Conservation (phyloP, 2,888 invertebrate species). For the Myathropa florea region DNA sequence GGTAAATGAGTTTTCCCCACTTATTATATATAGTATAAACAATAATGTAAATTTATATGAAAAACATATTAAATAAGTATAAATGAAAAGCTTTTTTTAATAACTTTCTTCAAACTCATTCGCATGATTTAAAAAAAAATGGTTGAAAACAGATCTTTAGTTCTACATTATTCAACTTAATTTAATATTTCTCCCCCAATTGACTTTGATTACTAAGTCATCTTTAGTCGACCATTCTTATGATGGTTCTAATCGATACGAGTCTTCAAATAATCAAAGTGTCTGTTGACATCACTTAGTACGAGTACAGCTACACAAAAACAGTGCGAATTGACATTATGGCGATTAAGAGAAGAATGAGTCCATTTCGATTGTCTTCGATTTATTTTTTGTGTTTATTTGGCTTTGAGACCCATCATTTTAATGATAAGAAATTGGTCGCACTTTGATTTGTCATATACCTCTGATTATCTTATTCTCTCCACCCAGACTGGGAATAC, state of each 20-base stretch:
- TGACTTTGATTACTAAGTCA: background rate
- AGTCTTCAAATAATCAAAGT: conserved; percentile 50
- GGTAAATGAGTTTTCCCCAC: too few relatives aligned
- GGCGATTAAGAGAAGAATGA: conserved; percentile 34
- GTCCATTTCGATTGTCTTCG: background rate
- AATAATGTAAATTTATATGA: too few relatives aligned
- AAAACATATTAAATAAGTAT: too few relatives aligned
- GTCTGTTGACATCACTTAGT: conserved; percentile 38
- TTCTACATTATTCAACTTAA: background rate
- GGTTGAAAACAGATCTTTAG: too few relatives aligned
- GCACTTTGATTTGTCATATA: background rate
- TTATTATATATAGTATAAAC: too few relatives aligned
- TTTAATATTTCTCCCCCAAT: too few relatives aligned
- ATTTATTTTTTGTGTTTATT: conserved; percentile 23
- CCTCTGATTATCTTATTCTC: background rate
- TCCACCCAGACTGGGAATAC: background rate
- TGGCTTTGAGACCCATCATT: conserved; percentile 1
- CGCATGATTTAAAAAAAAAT: too few relatives aligned
- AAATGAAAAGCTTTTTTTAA: too few relatives aligned
- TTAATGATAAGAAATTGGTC: conserved; percentile 22
- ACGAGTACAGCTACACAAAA: background rate
- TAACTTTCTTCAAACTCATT: too few relatives aligned
- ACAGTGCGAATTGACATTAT: conserved; percentile 47
- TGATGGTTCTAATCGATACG: conserved; percentile 42
- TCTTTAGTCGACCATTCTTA: background rate